These are phyloP conservation scores for Melieria omissa DNA, from an alignment of 2,888 invertebrate genomes.

Conservation along the genomic window DNA sequence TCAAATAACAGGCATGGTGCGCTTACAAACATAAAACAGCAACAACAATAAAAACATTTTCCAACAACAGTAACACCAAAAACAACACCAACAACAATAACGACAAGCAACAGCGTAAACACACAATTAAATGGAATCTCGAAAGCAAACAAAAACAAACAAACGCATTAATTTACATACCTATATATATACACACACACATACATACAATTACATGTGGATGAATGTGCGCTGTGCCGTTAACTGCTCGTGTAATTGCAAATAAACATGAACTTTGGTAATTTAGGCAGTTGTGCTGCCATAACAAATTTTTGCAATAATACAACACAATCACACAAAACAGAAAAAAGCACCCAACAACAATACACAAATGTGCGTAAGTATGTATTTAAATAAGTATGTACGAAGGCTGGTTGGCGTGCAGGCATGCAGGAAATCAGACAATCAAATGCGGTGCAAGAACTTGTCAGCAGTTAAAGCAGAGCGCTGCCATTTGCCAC, in stretches of 20 bases:
- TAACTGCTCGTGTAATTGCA: constrained; percentile 21
- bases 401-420: too few species aligned
- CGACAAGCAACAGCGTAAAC: not conserved
- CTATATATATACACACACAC: not conserved
- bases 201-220: not conserved
- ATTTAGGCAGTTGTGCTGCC: constrained; percentile 16
- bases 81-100: too few species aligned
- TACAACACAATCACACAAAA: not conserved
- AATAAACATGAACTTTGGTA: constrained; percentile 28
- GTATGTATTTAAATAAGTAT: too few species aligned
- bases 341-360: not conserved
- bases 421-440: too few species aligned
- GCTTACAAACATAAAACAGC: too few species aligned
- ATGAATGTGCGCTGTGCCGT: not conserved
- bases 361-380: not conserved
- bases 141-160: constrained; percentile 9
- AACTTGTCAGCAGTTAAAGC: too few species aligned
- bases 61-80: too few species aligned
- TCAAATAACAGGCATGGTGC: too few species aligned
- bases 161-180: not conserved
- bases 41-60: too few species aligned
- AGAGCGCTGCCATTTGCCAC: too few species aligned
- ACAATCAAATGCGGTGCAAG: too few species aligned
- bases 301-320: constrained; percentile 1
- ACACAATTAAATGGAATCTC: constrained; percentile 18